Evolutionary conservation across 23 tunicate species (phyloP), one percentile per base, ranked within the genome.

Genomic region (Diplosoma virens): DNA sequence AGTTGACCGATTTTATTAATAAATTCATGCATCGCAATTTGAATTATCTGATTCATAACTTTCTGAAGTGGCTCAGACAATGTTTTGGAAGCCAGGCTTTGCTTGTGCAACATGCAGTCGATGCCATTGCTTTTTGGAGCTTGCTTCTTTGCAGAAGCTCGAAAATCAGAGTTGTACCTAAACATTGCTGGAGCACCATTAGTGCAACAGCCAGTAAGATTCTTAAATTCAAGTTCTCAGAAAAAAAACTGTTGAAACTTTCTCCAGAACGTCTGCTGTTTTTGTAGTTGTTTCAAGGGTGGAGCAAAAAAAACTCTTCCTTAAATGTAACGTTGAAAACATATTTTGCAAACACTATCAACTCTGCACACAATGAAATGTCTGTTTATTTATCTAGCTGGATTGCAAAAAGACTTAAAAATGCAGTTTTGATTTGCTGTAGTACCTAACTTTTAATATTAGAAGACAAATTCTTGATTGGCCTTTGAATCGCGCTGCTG

Each of bases 61-160:
- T 67, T 67, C 32, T 67, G 32, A 31, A 67, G 28, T 69, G 76
- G 37, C 14, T 69, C 76, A 23, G 85, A 78, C 24, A 80, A 73
- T 23, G 80, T 82, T 73, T 82, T 82, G 72, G 82, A 55, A 58
- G 86, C 81, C 47, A 82, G 86, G 71, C 80, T 59, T 3, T 80
- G 75, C 65, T 66, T 58, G 59, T 75, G 81, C 64, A 82, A 28
- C 56, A 73, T 36, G 70, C 86, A 82, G 61, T 82, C 71, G 0
- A 73, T 55, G 4, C 80, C 80, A 36, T 82, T 82, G 37, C 50
- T 78, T 82, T 46, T 35, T 0, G 63, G 81, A 1, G 86, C 71
- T 1, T 32, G 79, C 25, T 36, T 22, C 2, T 82, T 73, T 25
- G 73, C 86, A 47, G 35, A 5, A 56, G 41, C 60, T 56, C 73